Evolutionary conservation across 1,140 invertebrate species (phyloP).

Genomic region (Bombyx mori): ASM3026992v2 NC_085111.1:11753001-11753500

Average conservation of each 20-base stretch:
- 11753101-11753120: slow-evolving; percentile 91
- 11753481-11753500: neutral
- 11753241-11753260: neutral
- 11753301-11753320: too few relatives aligned
- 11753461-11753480: too few relatives aligned
- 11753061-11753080: slow-evolving; percentile 87
- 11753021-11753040: slow-evolving; percentile 75
- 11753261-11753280: neutral
- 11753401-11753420: too few relatives aligned
- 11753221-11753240: too few relatives aligned
- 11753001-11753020: slow-evolving; percentile 53
- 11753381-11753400: too few relatives aligned
- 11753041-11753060: slow-evolving; percentile 83
- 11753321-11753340: too few relatives aligned
- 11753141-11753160: slow-evolving; percentile 73
- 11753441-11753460: too few relatives aligned
- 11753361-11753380: too few relatives aligned
- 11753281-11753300: too few relatives aligned
- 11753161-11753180: slow-evolving; percentile 42
- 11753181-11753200: slow-evolving; percentile 73
- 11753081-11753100: slow-evolving; percentile 86
- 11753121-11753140: slow-evolving; percentile 83
- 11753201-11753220: slow-evolving; percentile 86
- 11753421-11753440: too few relatives aligned
- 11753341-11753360: too few relatives aligned